Evolutionary conservation across 1,140 invertebrate species (phyloP), one percentile per base, ranked within the genome.

Genomic region (Geopemphigus sp.): DNA sequence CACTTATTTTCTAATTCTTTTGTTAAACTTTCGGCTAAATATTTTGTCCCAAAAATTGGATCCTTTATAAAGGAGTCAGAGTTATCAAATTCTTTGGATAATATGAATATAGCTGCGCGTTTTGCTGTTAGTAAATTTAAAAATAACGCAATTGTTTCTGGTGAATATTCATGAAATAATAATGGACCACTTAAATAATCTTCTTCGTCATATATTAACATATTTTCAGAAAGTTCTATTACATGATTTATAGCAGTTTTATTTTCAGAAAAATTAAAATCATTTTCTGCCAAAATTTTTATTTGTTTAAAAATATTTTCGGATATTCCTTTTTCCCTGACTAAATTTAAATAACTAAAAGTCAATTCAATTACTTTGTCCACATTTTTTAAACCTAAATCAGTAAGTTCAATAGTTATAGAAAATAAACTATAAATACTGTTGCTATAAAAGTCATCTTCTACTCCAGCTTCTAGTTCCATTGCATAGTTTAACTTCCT

Each of bases 401-500:
- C 90, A 0, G 94, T 96, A 5, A 98, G 86, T 32, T 90, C 88
- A 19, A 97, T 87, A 81, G 89, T 89, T 2, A 96, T 85, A 29
- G 87, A 89, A 84, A 96, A 96, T 64, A 95, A 86, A 45, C 82
- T 81, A 68, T 83, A 84, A 54, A 84, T 59, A 50, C 81, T 81
- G 68, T 83, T 84, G 29, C 54, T 59, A 8, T 92, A 91, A 83
- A 92, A 93, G 82, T 90, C 89, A 80, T 92, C 90, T 14, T 89
- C 89, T 83, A 91, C 91, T 8, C 93, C 95, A 10, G 90, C 90
- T 80, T 88, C 89, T 15, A 97, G 88, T n/a, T 90, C 90, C 4
- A 95, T 86, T 3, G 92, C 94, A 94, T 95, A 97, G 45, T 95
- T 90, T 86, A 92, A 92, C 70, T 91, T 89, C 81, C 92, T 90